Evolutionary conservation across 2,113 vertebrate species (phyloP).

Genomic region (Cebus imitator): DNA sequence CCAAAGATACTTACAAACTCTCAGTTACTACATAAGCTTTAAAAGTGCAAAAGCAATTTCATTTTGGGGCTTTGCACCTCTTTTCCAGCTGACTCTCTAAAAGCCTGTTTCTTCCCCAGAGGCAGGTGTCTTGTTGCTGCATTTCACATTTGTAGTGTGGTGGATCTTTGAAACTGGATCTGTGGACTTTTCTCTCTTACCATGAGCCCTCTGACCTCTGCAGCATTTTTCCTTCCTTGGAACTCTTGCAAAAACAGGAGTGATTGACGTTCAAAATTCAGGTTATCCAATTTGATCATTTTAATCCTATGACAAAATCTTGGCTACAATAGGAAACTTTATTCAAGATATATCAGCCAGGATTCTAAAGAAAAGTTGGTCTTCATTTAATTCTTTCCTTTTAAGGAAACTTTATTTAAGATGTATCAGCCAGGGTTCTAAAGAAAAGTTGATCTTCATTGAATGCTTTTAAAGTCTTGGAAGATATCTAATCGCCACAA

Average conservation of each 20-base stretch:
- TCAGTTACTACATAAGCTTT: background rate
- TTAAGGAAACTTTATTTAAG: background rate
- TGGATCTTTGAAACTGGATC: background rate
- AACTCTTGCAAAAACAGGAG: background rate
- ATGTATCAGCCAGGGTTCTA: background rate
- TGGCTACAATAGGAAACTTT: background rate
- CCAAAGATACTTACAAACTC: background rate
- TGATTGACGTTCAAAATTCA: slow-evolving; percentile 30
- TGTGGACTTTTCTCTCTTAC: background rate
- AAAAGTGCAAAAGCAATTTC: background rate
- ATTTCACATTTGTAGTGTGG: background rate
- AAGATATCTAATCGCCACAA: slow-evolving; percentile 53
- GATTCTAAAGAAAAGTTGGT: background rate
- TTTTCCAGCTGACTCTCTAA: background rate
- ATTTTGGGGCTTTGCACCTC: background rate
- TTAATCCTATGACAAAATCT: background rate
- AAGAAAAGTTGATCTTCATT: background rate
- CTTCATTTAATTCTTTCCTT: slow-evolving; percentile 38
- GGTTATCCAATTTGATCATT: background rate
- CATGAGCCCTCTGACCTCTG: background rate
- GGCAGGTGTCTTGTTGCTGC: background rate
- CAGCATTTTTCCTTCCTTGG: background rate
- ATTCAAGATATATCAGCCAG: background rate
- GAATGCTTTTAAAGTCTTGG: background rate
- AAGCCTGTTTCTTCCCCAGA: background rate